Percentiles rank a stretch among this genome's conserved stretches.
phyloP scores from a whole-genome alignment of 2,113 vertebrate species.

The Entelurus aequoreus region DNA sequence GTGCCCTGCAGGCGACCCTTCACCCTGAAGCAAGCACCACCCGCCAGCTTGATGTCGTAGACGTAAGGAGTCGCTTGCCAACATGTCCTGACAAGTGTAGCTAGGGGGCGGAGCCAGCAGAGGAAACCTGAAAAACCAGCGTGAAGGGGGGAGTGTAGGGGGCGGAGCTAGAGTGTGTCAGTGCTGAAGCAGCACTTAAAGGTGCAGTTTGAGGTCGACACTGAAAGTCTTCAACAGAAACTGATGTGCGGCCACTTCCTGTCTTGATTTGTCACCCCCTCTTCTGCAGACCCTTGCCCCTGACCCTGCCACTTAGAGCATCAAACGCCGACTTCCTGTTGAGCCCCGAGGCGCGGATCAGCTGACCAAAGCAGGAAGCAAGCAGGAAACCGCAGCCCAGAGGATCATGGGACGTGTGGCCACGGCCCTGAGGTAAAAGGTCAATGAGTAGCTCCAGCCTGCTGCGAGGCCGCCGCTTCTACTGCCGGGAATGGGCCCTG shows the following conservation, averaged over 20 bases:
- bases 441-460: constrained; percentile 65
- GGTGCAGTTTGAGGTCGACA: neutral
- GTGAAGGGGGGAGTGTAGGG: neutral
- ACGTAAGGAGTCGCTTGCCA: neutral
- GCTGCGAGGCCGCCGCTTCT: constrained; percentile 71
- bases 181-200: neutral
- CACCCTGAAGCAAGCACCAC: no score
- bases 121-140: constrained; percentile 3
- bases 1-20: no score
- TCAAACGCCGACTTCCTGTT: neutral
- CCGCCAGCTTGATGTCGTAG: no score
- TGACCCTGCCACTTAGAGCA: no score
- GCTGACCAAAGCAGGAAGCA: neutral
- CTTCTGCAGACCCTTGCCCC: no score
- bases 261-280: no score
- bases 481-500: constrained; percentile 80
- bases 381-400: neutral
- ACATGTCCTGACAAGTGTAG: neutral
- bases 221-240: neutral
- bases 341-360: neutral
- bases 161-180: neutral
- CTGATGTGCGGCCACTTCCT: no score
- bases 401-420: neutral
- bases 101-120: neutral
- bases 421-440: neutral